Evolutionary conservation across 2,797 vertebrate species (phyloP).

Genomic region (Eutrigla gurnardus): DNA sequence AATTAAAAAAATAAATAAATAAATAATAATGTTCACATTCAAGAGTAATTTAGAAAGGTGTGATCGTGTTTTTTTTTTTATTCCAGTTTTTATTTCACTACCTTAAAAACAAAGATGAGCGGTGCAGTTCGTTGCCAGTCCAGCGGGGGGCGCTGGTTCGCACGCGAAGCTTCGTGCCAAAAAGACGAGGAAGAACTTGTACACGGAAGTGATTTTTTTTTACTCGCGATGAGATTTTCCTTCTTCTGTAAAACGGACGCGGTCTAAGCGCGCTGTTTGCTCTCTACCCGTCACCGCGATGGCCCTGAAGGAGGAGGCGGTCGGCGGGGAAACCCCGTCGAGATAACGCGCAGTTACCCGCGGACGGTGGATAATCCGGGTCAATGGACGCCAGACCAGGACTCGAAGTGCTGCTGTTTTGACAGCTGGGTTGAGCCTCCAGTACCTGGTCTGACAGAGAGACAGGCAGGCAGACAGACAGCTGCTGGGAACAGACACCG

Average conservation of each 20-base stretch:
- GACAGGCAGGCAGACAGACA: neutral
- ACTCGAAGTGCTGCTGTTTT: slow-evolving; percentile 68
- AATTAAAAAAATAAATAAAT: too few relatives aligned
- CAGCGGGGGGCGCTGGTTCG: slow-evolving; percentile 53
- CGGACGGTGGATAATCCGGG: slow-evolving; percentile 20
- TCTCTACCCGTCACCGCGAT: neutral
- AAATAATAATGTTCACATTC: too few relatives aligned
- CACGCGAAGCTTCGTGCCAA: rapidly evolving
- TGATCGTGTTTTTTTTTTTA: neutral
- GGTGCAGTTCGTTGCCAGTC: neutral
- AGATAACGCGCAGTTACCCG: slow-evolving; percentile 1
- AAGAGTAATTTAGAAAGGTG: too few relatives aligned
- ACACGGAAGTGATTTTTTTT: slow-evolving; percentile 73
- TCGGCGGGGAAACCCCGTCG: neutral
- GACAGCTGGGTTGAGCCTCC: slow-evolving; percentile 71
- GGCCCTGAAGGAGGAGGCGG: neutral
- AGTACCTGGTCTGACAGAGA: slow-evolving; percentile 41
- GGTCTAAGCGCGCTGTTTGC: neutral
- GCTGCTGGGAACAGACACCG: slow-evolving; percentile 1
- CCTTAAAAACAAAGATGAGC: rapidly evolving
- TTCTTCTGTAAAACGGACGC: neutral
- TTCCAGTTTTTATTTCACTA: neutral
- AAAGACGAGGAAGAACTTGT: slow-evolving; percentile 53
- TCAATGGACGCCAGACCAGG: slow-evolving; percentile 64
- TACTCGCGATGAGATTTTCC: neutral